phyloP scores from a whole-genome alignment of 2,113 vertebrate species.

The Misgurnus anguillicaudatus region DNA sequence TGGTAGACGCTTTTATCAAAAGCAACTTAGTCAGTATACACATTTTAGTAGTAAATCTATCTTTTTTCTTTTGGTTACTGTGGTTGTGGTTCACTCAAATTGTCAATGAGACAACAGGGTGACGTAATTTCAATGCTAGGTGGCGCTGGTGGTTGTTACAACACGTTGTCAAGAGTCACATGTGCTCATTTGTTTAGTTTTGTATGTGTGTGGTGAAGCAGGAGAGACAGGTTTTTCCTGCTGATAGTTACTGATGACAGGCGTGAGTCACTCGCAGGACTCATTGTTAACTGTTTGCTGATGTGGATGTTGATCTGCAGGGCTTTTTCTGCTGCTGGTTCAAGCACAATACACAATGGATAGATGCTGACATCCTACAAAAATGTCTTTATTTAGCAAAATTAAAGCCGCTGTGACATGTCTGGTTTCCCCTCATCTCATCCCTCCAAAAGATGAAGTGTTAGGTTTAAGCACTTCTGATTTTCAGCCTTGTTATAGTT shows the following conservation, averaged over 20 bases:
- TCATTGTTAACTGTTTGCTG: conserved; percentile 78
- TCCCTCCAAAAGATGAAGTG: not conserved
- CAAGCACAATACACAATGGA: conserved; percentile 68
- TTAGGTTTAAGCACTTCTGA: not conserved
- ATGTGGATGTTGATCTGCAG: conserved; percentile 67
- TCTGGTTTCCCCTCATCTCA: not conserved
- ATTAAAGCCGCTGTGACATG: conserved; percentile 36
- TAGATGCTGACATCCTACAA: conserved; percentile 71
- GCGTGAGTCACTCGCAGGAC: conserved; percentile 54
- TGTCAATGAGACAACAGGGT: not conserved
- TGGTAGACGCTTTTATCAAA: too few species aligned
- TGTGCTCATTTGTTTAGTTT: conserved; percentile 5
- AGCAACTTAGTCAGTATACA: too few species aligned
- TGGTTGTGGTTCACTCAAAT: not conserved
- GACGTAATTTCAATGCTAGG: conserved; percentile 1
- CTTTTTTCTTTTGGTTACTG: not conserved
- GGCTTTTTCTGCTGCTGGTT: conserved; percentile 60
- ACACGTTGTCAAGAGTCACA: not conserved
- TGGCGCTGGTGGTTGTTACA: not conserved
- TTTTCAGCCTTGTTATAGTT: not conserved
- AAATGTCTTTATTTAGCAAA: conserved; percentile 67
- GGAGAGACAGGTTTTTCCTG: conserved; percentile 57
- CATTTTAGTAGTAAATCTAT: too few species aligned
- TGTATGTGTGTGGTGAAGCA: conserved; percentile 43
- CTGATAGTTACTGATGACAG: conserved; percentile 46